These are phyloP conservation scores for Carcinoscorpius rotundicauda DNA, from an alignment of 1,140 invertebrate genomes.

Conservation along the genomic window DNA sequence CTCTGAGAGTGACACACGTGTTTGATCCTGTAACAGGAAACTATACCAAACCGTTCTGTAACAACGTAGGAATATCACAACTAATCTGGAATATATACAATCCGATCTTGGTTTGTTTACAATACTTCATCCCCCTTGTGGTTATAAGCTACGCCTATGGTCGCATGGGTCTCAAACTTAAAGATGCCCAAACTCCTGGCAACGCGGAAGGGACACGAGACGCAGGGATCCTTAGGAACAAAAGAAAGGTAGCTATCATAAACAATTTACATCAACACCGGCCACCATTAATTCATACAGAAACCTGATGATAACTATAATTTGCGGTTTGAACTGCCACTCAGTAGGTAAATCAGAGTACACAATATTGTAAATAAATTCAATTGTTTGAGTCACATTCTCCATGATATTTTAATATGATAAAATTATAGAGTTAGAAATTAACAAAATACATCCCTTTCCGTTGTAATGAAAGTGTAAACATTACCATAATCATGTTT, in stretches of 20 bases:
- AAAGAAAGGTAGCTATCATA: conserved; percentile 50
- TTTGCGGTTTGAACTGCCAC: too few species aligned
- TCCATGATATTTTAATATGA: too few species aligned
- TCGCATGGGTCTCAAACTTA: conserved; percentile 57
- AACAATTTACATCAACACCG: too few species aligned
- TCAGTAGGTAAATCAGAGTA: too few species aligned
- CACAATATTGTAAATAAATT: too few species aligned
- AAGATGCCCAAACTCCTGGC: conserved; percentile 59
- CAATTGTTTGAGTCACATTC: too few species aligned
- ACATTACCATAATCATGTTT: too few species aligned
- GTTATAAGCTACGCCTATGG: conserved; percentile 65
- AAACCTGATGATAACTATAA: too few species aligned
- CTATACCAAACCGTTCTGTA: conserved; percentile 42
- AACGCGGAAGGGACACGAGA: conserved; percentile 58
- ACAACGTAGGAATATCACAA: conserved; percentile 40
- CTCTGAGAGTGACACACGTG: conserved; percentile 23
- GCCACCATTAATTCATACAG: too few species aligned
- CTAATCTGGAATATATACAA: conserved; percentile 25
- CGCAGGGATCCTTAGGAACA: conserved; percentile 59
- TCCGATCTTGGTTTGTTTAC: conserved; percentile 40
- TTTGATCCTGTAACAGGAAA: conserved; percentile 5
- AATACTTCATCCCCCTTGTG: conserved; percentile 61
- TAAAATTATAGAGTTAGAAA: too few species aligned
- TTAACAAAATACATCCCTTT: too few species aligned
- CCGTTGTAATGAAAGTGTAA: too few species aligned